phyloP scores from a whole-genome alignment of 2,888 invertebrate species.

The Stenodema calcarata region DNA sequence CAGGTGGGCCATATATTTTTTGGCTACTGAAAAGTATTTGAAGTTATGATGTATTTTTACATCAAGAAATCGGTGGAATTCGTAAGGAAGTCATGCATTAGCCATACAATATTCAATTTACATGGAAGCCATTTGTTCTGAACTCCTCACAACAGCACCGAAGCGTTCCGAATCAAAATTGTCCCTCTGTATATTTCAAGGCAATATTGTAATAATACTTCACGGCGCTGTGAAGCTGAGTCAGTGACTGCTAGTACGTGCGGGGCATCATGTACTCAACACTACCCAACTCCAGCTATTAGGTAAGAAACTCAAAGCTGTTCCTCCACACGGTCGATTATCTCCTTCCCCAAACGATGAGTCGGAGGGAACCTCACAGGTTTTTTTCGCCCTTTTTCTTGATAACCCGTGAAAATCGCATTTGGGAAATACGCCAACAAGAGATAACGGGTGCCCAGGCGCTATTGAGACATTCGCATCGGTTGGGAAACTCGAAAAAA shows the following conservation, averaged over 20 bases:
- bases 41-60: no score
- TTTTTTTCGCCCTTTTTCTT: background rate
- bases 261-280: background rate
- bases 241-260: background rate
- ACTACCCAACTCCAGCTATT: background rate
- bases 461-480: background rate
- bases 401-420: background rate
- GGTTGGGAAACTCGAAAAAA: background rate
- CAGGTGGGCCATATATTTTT: no score
- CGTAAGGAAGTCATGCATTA: no score
- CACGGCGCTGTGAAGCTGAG: background rate
- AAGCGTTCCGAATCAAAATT: background rate
- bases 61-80: no score
- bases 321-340: background rate
- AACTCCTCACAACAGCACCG: background rate
- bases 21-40: no score
- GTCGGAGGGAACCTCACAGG: background rate
- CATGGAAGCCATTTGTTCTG: background rate
- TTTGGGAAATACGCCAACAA: background rate
- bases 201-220: background rate
- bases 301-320: background rate
- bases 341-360: background rate
- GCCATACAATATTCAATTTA: no score
- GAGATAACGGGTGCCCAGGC: background rate
- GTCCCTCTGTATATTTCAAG: background rate